Conservation (phyloP, 2,113 vertebrate genomes). For the Hippocampus guttulatus region DNA sequence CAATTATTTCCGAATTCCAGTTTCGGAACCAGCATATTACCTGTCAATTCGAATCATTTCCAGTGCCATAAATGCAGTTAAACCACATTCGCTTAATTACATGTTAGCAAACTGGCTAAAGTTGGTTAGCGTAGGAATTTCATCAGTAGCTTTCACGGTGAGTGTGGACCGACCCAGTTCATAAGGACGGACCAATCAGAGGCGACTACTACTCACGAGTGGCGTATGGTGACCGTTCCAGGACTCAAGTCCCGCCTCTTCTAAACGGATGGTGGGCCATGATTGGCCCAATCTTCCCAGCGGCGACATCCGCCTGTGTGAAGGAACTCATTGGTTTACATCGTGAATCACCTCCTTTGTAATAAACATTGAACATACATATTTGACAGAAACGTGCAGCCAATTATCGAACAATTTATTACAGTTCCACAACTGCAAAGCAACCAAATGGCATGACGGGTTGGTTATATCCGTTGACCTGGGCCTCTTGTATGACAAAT, state of each 20-base stretch:
- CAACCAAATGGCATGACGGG: constrained; percentile 58
- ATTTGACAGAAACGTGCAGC: constrained; percentile 15
- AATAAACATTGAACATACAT: background rate
- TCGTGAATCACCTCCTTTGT: constrained; percentile 21
- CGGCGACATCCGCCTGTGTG: constrained; percentile 42
- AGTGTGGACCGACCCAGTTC: constrained; percentile 49
- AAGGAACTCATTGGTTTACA: constrained; percentile 41
- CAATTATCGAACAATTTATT: constrained; percentile 70
- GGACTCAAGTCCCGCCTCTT: constrained; percentile 36
- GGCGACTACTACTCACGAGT: constrained; percentile 26
- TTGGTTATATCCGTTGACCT: constrained; percentile 52
- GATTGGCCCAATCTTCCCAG: constrained; percentile 43
- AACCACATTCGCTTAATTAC: constrained; percentile 44
- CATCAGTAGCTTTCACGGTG: constrained; percentile 63
- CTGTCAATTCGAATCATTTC: constrained; percentile 7
- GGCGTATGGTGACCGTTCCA: constrained; percentile 28
- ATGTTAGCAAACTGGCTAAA: constrained; percentile 70
- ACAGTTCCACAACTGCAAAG: constrained; percentile 63
- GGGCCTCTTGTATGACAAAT: constrained; percentile 44
- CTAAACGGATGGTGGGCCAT: background rate
- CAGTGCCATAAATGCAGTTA: constrained; percentile 7
- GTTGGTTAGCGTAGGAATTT: constrained; percentile 76
- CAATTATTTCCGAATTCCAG: constrained; percentile 12
- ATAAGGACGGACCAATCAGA: constrained; percentile 34
- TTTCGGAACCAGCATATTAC: constrained; percentile 3